Percentiles rank a stretch among this genome's conserved stretches.
Conservation (phyloP, 2,888 invertebrate genomes). For the Glaucopsyche alexis region DNA sequence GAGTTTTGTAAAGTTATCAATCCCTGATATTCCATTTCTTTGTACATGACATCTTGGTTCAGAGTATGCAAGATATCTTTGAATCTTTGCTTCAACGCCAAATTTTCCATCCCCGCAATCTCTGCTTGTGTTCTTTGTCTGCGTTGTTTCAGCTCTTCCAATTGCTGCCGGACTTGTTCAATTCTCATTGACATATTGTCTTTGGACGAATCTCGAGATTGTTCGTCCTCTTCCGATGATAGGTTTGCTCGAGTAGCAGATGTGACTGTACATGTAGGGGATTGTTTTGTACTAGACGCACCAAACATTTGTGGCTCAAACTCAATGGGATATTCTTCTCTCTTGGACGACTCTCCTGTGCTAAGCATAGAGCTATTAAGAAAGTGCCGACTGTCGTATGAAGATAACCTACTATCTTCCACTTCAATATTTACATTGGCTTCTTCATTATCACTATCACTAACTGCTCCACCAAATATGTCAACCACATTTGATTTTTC, state of each 20-base stretch:
- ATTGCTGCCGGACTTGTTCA: conserved; percentile 85
- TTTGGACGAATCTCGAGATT: conserved; percentile 57
- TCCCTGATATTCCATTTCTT: conserved; percentile 84
- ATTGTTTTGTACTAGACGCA: conserved; percentile 41
- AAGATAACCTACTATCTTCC: conserved; percentile 88
- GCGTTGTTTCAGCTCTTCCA: conserved; percentile 86
- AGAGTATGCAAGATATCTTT: conserved; percentile 89
- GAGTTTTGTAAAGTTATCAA: conserved; percentile 65
- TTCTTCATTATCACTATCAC: conserved; percentile 91
- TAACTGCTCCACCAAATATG: conserved; percentile 95
- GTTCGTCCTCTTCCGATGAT: conserved; percentile 64
- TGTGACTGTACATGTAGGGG: conserved; percentile 44
- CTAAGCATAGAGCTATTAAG: conserved; percentile 74
- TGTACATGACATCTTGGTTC: conserved; percentile 88
- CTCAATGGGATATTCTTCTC: conserved; percentile 52
- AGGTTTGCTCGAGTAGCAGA: conserved; percentile 47
- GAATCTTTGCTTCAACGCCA: conserved; percentile 89
- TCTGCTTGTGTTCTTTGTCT: conserved; percentile 90
- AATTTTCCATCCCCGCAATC: conserved; percentile 91
- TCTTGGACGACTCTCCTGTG: conserved; percentile 48
- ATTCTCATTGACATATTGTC: conserved; percentile 83
- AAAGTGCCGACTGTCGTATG: conserved; percentile 86
- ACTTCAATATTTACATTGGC: conserved; percentile 88
- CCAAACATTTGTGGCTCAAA: conserved; percentile 66
- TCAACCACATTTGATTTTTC: conserved; percentile 78